Conservation (phyloP, 2,113 vertebrate species). For the Cyprinodon variegatus region DNA sequence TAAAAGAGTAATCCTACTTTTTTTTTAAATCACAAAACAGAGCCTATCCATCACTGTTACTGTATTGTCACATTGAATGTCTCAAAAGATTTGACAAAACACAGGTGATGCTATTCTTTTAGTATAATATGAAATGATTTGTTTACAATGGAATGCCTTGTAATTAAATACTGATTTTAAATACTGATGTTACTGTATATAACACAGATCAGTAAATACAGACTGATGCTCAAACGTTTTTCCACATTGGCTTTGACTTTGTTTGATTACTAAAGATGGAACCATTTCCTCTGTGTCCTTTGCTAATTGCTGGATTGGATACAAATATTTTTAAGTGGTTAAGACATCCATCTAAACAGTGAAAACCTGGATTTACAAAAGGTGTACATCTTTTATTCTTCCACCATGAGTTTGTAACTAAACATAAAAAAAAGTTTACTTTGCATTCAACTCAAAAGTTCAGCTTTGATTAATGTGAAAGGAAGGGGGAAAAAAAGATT, state of each 20-base stretch:
- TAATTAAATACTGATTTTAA: too few relatives aligned
- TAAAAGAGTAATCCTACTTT: slow-evolving; percentile 54
- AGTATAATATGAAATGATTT: slow-evolving; percentile 36
- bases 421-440: slow-evolving; percentile 25
- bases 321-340: neutral
- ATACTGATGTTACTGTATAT: neutral
- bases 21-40: slow-evolving; percentile 40
- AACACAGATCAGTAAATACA: neutral
- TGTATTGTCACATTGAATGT: slow-evolving; percentile 40
- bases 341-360: neutral
- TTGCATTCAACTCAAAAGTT: slow-evolving; percentile 44
- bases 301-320: neutral
- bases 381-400: neutral
- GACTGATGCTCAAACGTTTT: neutral
- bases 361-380: neutral
- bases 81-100: slow-evolving; percentile 44
- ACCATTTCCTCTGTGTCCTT: neutral
- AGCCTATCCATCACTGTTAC: slow-evolving; percentile 38
- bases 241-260: neutral
- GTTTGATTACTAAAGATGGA: neutral
- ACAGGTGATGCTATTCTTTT: slow-evolving; percentile 26
- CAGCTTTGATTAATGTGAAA: slow-evolving; percentile 72
- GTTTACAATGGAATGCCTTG: slow-evolving; percentile 9
- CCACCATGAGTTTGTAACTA: neutral
- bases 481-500: slow-evolving; percentile 56